Base-by-base conservation (phyloP, 2,113 vertebrate genomes). In the Sus scrofa region DNA sequence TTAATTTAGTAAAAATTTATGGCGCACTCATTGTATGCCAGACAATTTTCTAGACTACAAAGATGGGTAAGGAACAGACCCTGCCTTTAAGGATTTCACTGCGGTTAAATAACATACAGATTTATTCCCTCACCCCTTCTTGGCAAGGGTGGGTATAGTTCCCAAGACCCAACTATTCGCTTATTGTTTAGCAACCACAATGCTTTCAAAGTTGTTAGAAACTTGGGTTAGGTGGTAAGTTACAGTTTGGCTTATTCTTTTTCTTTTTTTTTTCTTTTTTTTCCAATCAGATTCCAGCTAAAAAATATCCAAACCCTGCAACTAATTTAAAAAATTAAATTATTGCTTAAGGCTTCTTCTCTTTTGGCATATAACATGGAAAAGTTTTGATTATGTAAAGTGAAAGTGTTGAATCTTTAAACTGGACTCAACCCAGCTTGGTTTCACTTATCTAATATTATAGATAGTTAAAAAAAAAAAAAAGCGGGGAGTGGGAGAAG, bases 241-340 rank as follows among this genome's bases (percentile, higher is more conserved):
- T 83, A 91, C 56, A 94, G 77, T 77, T 94, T 90, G 58, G 19
- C 8, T 85, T 82, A 71, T 92, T 58, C 7, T 50, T 71, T 15
- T 63, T 62, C 70, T 90, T 44, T 79, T 75, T 50, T 73, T 15
- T 77, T 50, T 67, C 50, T 79, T 75, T 50, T 73, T 15, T 77
- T 50, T 67, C 50, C 44, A 65, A 91, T 68, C 85, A 86, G 16
- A 14, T 91, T 96, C 90, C 75, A 96, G 58, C 11, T 62, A 94
- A 94, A 88, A 92, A 75, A 71, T 4, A 70, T 7, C 20, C 32
- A 95, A 93, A 83, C 16, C 19, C 94, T 95, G 90, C 11, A 97
- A 96, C 68, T 90, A 84, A 97, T 92, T 97, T 95, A 96, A 98
- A 96, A 96, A 96, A 94, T 95, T 95, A 96, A 97, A 96, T 97